Evolutionary conservation across 2,888 invertebrate species (phyloP), one percentile per base, ranked within the genome.

Genomic region (Volucella bombylans): DNA sequence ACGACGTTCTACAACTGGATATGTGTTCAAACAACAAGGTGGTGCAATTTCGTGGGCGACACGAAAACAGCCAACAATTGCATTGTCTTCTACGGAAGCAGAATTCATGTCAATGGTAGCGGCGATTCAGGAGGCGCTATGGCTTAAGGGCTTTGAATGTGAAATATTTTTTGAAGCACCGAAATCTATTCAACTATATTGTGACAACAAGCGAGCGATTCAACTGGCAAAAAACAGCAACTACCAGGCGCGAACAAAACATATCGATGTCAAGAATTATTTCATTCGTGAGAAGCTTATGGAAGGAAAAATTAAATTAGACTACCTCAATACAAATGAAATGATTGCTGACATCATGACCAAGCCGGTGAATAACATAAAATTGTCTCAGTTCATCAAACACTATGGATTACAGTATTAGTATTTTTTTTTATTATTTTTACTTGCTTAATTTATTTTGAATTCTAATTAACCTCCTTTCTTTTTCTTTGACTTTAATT

Each of bases 201-300:
- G 71, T 15, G 62, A 74, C 41, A 81, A 81, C 23, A 68, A 68
- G 62, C 49, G 62, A 11, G 68, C 74, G 18, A 59, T 81, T 11
- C 41, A 18, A 2, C 18, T 74, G 23, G 55, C 62, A 11, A 64
- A 64, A 9, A 80, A 80, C 62, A 71, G 45, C 49, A 76, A 77
- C 47, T 80, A 76, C 18, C 74, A 71, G 31, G 80, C 80, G 50
- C 55, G 85, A 15, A 81, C 80, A 4, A 85, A 85, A 43, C 81
- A 86, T 12, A 81, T 86, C 39, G 77, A 86, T 69, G 62, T 72
- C 3, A 55, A 68, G 6, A 80, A 71, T 45, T 65, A 74, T 39
- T 85, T 85, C 55, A 80, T 85, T 31, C 81, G 61, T 12, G 72
- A 81, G 12, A 41, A 57, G 8, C 47, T 45, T 10, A 23, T 23